Base-by-base conservation (phyloP, 2,797 vertebrate species). In the Gouania willdenowi region DNA sequence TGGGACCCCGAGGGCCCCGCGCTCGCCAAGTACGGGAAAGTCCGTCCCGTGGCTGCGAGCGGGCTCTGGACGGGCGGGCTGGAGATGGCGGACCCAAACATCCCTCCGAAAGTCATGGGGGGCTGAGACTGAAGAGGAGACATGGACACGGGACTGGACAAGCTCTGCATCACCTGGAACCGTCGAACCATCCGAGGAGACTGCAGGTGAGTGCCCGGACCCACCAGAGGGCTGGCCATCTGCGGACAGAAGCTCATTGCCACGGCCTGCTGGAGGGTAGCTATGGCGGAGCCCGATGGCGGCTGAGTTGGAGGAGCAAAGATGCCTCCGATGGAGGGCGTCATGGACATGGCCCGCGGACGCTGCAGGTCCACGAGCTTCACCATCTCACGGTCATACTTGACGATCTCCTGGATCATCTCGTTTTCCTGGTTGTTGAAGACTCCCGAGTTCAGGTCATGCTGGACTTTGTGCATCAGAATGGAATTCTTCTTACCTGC, bases 191-290 rank as follows among this genome's bases (percentile, higher is more conserved):
- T 91, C 35, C 93, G 89, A 2, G 96, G 95, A 0, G 95, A 97
- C 50, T 93, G 90, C 18, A 96, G 76, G n/a, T n/a, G n/a, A 3
- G 89, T 83, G 34, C 83, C 79, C 1, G 86, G 81, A 10, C 85
- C 87, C 21, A 81, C 92, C 36, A 97, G 71, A 0, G 94, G 94
- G 71, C 89, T 92, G 1, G 88, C 90, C 87, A 94, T 93, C 72
- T 95, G 94, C 0, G 95, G 95, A 64, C 94, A 98, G 88, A 99
- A 98, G 76, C 94, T 98, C 93, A 99, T 95, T 40, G 95, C 95
- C 18, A 97, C 95, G 0, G 95, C 95, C 73, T 98, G 95, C 82
- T 98, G 95, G 8, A 99, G 87, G 3, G 92, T 95, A 71, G 94
- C 95, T 0, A 99, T 97, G 49, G 97, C 95, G 0, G 95, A 98